phyloP scores from a whole-genome alignment of 2,888 invertebrate species.

The Catonia carolina region DNA sequence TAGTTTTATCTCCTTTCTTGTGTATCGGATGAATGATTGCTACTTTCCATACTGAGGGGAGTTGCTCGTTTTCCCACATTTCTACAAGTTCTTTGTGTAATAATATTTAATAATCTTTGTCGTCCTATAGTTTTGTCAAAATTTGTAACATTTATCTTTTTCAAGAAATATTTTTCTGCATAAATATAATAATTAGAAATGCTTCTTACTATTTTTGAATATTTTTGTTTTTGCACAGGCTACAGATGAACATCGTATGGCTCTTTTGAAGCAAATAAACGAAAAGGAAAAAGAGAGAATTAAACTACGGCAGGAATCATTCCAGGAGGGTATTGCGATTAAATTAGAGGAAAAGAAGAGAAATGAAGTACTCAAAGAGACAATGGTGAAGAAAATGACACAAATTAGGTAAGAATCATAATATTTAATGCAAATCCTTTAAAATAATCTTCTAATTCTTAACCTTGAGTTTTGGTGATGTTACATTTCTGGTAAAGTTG shows the following conservation, averaged over 20 bases:
- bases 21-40: too few species aligned
- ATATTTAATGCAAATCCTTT: too few species aligned
- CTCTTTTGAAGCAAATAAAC: constrained; percentile 57
- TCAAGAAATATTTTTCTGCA: too few species aligned
- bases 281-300: constrained; percentile 61
- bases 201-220: background rate
- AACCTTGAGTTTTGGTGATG: background rate
- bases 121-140: too few species aligned
- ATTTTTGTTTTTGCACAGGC: constrained; percentile 30
- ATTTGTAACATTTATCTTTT: too few species aligned
- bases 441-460: background rate
- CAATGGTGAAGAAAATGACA: constrained; percentile 50
- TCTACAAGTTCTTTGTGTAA: too few species aligned
- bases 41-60: too few species aligned
- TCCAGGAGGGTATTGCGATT: constrained; percentile 59
- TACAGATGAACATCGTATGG: constrained; percentile 49
- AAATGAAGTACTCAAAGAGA: constrained; percentile 46
- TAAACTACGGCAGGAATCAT: constrained; percentile 52
- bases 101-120: too few species aligned
- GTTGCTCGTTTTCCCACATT: too few species aligned
- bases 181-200: background rate
- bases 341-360: constrained; percentile 55
- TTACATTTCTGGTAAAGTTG: background rate
- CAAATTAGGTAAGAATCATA: constrained; percentile 45
- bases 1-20: too few species aligned